phyloP scores from a whole-genome alignment of 2,113 vertebrate genomes.

The Puffinus mauretanicus region DNA sequence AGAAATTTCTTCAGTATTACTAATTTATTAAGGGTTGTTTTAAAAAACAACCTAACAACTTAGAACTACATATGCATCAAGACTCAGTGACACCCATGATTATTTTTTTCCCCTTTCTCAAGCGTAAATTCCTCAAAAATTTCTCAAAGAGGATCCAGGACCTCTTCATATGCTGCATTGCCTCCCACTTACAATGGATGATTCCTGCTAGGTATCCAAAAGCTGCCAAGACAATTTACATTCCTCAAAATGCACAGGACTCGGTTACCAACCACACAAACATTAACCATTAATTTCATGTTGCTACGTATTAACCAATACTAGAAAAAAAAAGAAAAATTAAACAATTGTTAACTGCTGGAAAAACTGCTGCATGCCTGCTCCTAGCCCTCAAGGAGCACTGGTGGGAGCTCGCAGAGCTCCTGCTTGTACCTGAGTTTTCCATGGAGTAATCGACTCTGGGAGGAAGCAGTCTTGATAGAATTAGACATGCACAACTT shows the following conservation, averaged over 20 bases:
- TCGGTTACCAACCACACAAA: neutral
- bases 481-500: neutral
- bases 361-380: neutral
- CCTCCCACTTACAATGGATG: neutral
- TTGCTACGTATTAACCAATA: neutral
- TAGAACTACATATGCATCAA: neutral
- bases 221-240: neutral
- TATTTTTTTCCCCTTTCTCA: neutral
- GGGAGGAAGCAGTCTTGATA: neutral
- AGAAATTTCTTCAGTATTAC: neutral
- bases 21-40: neutral
- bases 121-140: neutral
- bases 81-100: accelerated
- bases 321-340: neutral
- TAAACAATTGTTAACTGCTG: neutral
- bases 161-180: neutral
- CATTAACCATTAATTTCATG: neutral
- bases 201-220: neutral
- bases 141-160: neutral
- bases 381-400: accelerated
- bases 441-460: neutral
- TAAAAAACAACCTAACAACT: neutral
- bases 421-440: neutral
- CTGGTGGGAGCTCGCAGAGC: neutral
- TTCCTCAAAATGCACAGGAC: neutral